Conservation (phyloP, 2,888 invertebrate genomes). For the Podabrus alpinus region DNA sequence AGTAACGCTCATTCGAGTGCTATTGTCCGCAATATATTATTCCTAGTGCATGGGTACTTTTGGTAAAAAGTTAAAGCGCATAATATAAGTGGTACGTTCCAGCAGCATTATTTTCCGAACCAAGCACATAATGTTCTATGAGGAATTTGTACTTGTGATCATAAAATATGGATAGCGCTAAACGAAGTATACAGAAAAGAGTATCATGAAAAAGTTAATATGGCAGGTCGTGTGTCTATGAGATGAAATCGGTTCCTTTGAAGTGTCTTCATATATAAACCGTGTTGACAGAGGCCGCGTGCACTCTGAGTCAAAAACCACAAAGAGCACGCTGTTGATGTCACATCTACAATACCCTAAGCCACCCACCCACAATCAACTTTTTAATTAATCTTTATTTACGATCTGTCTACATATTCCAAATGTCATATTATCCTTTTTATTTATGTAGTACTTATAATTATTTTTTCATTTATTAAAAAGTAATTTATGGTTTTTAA, state of each 20-base stretch:
- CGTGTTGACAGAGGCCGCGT: conserved; percentile 50
- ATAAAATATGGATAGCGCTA: not conserved
- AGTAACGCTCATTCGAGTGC: conserved; percentile 32
- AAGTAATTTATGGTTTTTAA: not conserved
- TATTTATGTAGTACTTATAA: not conserved
- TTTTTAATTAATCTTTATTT: conserved; percentile 23
- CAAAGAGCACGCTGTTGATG: conserved; percentile 35
- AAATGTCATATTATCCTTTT: not conserved
- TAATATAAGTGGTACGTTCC: not conserved
- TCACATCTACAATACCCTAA: conserved; percentile 24
- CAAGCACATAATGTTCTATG: not conserved
- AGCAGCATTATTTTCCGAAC: not conserved
- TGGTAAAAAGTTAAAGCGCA: not conserved
- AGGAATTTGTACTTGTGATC: not conserved
- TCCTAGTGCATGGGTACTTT: conserved; percentile 2
- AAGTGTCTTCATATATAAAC: conserved; percentile 44
- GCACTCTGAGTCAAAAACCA: conserved; percentile 49
- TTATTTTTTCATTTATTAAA: not conserved
- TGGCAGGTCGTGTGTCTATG: conserved; percentile 34
- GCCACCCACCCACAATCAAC: conserved; percentile 14
- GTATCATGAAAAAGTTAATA: conserved; percentile 37
- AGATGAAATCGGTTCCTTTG: conserved; percentile 42
- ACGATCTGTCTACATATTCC: not conserved
- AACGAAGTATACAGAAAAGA: conserved; percentile 13
- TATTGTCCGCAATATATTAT: conserved; percentile 25